Conservation (phyloP, 2,888 invertebrate genomes). For the Melinopterus prodromus region DNA sequence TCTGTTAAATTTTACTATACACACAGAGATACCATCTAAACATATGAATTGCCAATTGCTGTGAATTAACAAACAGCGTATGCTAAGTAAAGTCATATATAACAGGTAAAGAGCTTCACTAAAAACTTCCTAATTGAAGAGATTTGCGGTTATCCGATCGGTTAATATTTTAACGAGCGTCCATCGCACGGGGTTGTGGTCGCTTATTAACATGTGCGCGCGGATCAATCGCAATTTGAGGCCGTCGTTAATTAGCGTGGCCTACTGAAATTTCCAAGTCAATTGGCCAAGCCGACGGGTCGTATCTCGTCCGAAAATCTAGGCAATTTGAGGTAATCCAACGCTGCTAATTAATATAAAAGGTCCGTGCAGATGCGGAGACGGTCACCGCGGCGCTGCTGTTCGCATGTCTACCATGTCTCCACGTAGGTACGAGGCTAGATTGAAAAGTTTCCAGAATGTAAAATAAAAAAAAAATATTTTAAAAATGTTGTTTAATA, state of each 20-base stretch:
- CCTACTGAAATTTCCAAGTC: neutral
- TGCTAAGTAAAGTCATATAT: neutral
- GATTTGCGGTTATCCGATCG: neutral
- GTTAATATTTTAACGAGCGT: neutral
- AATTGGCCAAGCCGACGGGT: neutral
- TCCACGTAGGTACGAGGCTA: neutral
- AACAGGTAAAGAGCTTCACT: neutral
- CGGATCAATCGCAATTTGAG: no score
- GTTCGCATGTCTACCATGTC: neutral
- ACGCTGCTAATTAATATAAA: neutral
- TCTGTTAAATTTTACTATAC: no score
- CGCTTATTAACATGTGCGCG: neutral
- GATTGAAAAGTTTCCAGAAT: neutral
- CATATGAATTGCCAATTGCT: no score
- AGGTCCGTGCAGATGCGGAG: neutral
- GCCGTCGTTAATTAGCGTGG: neutral
- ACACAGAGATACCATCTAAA: no score
- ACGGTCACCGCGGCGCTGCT: neutral
- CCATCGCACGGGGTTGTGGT: neutral
- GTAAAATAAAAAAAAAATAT: no score
- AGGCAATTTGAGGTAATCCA: constrained; percentile 4
- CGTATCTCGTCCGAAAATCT: neutral
- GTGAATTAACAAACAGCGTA: neutral
- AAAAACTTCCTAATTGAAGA: neutral
- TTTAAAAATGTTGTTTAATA: no score